These are phyloP conservation scores for Phenganax subtilis DNA, from an alignment of 92 coral and sea anemone genomes.

Conservation along the genomic window DNA sequence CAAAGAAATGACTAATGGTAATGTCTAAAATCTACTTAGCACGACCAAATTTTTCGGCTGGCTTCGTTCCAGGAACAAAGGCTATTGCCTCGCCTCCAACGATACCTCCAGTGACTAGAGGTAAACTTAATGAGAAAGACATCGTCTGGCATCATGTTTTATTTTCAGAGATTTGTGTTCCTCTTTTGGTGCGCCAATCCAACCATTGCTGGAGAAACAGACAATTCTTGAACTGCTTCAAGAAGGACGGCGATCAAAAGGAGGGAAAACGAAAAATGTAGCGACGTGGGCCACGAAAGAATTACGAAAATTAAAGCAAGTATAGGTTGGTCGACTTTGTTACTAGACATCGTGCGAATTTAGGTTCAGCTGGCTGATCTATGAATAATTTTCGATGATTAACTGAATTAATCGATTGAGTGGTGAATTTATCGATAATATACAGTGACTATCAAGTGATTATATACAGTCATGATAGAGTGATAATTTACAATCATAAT, in stretches of 20 bases:
- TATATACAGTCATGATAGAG: too few relatives aligned
- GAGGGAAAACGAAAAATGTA: constrained; percentile 80
- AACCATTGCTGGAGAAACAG: constrained; percentile 77
- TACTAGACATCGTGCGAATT: neutral
- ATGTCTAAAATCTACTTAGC: too few relatives aligned
- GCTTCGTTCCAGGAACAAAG: too few relatives aligned
- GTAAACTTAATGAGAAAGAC: too few relatives aligned
- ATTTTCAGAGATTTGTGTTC: constrained; percentile 76
- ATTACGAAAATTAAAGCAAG: constrained; percentile 90
- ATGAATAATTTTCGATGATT: neutral
- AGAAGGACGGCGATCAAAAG: constrained; percentile 95
- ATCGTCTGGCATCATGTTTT: neutral
- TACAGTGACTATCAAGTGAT: too few relatives aligned
- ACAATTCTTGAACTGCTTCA: constrained; percentile 83
- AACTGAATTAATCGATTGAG: neutral
- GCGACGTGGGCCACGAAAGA: constrained; percentile 99
- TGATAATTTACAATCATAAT: too few relatives aligned
- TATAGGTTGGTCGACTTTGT: constrained; percentile 48
- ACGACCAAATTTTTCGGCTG: too few relatives aligned
- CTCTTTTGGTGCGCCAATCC: constrained; percentile 82
- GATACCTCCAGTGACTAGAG: too few relatives aligned
- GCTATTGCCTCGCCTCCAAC: too few relatives aligned
- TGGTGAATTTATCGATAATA: neutral
- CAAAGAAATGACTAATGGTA: too few relatives aligned
- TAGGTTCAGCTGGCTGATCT: neutral